phyloP scores from a whole-genome alignment of 2,113 vertebrate genomes.

The Trinectes maculatus region DNA sequence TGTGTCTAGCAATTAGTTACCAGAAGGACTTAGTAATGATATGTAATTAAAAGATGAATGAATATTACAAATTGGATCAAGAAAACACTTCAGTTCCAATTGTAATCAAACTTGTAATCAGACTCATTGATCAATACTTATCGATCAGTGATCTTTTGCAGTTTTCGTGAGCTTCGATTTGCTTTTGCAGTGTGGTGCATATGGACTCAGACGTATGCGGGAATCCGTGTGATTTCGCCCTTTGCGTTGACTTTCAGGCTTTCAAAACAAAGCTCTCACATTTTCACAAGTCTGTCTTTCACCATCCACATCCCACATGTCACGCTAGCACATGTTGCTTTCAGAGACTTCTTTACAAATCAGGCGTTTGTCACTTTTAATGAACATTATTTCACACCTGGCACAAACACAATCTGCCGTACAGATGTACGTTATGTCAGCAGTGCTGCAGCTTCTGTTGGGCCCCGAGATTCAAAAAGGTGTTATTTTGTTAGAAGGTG shows the following conservation, averaged over 20 bases:
- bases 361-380: slow-evolving; percentile 82
- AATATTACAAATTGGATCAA: slow-evolving; percentile 67
- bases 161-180: too few relatives aligned
- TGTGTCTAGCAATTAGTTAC: slow-evolving; percentile 73
- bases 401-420: slow-evolving; percentile 68
- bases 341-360: slow-evolving; percentile 66
- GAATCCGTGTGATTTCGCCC: slow-evolving; percentile 20
- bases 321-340: slow-evolving; percentile 69
- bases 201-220: slow-evolving; percentile 19
- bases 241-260: slow-evolving; percentile 36
- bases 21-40: slow-evolving; percentile 73
- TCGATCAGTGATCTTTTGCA: too few relatives aligned
- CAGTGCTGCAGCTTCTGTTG: slow-evolving; percentile 45
- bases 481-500: slow-evolving; percentile 74
- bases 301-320: slow-evolving; percentile 61
- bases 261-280: slow-evolving; percentile 54
- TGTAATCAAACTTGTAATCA: too few relatives aligned
- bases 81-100: slow-evolving; percentile 50
- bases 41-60: slow-evolving; percentile 77
- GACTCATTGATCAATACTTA: too few relatives aligned
- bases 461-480: slow-evolving; percentile 65
- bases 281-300: slow-evolving; percentile 61
- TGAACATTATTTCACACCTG: slow-evolving; percentile 78
- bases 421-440: slow-evolving; percentile 68
- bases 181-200: background rate